Evolutionary conservation across 2,797 vertebrate genomes (phyloP).

Genomic region (Melopsittacus undulatus): DNA sequence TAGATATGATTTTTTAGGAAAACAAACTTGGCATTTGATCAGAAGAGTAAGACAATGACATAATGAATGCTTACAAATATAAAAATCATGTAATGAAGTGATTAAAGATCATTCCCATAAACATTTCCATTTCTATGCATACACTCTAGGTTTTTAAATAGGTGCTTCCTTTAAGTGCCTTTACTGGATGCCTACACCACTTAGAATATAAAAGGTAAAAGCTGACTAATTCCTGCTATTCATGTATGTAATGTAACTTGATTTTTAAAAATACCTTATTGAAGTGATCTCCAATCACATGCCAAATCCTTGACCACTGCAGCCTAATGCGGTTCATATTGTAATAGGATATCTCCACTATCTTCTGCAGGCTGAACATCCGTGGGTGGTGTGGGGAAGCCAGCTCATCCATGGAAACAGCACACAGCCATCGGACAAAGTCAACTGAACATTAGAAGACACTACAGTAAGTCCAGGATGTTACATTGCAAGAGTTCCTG

Average conservation of each 20-base stretch:
- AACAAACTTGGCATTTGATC: background rate
- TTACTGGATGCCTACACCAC: background rate
- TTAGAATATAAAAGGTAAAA: background rate
- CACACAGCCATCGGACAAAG: constrained; percentile 95
- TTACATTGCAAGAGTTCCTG: background rate
- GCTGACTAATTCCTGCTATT: background rate
- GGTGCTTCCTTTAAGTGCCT: background rate
- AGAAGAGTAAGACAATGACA: background rate
- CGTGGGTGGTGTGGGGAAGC: constrained; percentile 92
- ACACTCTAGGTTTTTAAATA: background rate
- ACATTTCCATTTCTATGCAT: background rate
- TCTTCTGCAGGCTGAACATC: constrained; percentile 98
- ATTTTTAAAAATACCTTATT: constrained; percentile 85
- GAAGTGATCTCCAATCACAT: constrained; percentile 96
- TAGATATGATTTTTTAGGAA: background rate
- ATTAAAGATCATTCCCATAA: background rate
- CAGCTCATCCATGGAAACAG: constrained; percentile 95
- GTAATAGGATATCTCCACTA: constrained; percentile 97
- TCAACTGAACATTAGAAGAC: constrained; percentile 82
- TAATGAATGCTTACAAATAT: background rate
- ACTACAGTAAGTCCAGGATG: background rate
- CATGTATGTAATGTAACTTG: background rate
- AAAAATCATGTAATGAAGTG: background rate
- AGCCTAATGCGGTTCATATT: constrained; percentile 97
- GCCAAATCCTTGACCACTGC: constrained; percentile 97